These are phyloP conservation scores for Amniataba percoides DNA, from an alignment of 2,797 vertebrate genomes.

Conservation along the genomic window DNA sequence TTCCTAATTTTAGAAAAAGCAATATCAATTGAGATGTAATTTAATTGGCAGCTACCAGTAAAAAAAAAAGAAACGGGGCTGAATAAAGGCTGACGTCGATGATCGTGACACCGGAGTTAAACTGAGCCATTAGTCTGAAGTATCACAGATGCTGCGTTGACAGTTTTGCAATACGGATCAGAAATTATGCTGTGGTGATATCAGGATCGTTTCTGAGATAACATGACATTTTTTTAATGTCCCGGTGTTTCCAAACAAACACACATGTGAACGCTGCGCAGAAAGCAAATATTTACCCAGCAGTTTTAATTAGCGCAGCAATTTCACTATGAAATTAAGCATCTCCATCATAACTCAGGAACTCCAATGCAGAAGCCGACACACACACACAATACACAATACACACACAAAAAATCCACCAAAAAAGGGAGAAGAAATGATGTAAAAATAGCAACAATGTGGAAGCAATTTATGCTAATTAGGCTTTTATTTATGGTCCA, in stretches of 20 bases:
- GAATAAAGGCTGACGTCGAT: constrained; percentile 33
- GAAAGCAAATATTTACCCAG: constrained; percentile 85
- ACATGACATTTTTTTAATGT: constrained; percentile 13
- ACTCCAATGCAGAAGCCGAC: constrained; percentile 53
- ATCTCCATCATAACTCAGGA: constrained; percentile 80
- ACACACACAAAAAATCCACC: constrained; percentile 15
- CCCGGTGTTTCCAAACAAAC: constrained; percentile 63
- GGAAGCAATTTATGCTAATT: constrained; percentile 90
- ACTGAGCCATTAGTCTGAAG: constrained; percentile 37
- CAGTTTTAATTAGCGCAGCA: constrained; percentile 82
- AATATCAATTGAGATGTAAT: constrained; percentile 26
- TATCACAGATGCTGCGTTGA: constrained; percentile 42
- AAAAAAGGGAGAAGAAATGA: constrained; percentile 62
- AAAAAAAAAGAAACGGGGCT: constrained; percentile 18
- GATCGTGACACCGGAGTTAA: constrained; percentile 40
- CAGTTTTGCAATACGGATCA: constrained; percentile 46
- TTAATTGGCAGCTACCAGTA: constrained; percentile 22
- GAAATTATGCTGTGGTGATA: constrained; percentile 33
- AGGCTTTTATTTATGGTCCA: constrained; percentile 86
- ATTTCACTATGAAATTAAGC: constrained; percentile 83
- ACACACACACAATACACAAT: too few species aligned
- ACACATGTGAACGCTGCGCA: constrained; percentile 68
- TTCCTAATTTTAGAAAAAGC: constrained; percentile 37
- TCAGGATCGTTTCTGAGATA: constrained; percentile 28
- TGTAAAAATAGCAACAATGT: constrained; percentile 85